Evolutionary conservation across 2,797 vertebrate genomes (phyloP).

Genomic region (Rhynchonycteris naso): DNA sequence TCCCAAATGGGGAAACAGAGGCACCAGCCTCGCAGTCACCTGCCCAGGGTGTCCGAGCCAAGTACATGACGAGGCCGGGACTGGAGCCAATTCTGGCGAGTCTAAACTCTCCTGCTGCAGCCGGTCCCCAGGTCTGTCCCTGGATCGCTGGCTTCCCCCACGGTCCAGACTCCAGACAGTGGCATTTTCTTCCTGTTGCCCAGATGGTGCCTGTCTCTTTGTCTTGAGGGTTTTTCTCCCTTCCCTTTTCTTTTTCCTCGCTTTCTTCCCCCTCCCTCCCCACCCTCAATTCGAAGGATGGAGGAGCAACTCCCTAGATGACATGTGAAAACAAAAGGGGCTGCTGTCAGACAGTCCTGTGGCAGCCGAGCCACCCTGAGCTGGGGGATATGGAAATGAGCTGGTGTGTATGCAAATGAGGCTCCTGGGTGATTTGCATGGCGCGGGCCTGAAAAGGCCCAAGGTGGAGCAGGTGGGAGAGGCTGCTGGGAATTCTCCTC

Average conservation of each 20-base stretch:
- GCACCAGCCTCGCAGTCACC: not conserved
- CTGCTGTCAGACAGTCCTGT: conserved; percentile 52
- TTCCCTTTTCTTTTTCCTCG: conserved; percentile 4
- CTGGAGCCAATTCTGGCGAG: conserved; percentile 13
- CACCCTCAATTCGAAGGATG: not conserved
- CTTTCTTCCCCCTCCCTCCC: not conserved
- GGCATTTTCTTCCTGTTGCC: conserved; percentile 33
- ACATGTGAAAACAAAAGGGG: conserved; percentile 70
- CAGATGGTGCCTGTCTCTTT: conserved; percentile 72
- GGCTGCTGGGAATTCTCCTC: not conserved
- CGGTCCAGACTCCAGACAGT: conserved; percentile 22
- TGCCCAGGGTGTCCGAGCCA: not conserved
- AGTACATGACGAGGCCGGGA: not conserved
- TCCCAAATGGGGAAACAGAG: conserved; percentile 45
- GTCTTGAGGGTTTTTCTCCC: conserved; percentile 56
- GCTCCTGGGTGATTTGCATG: conserved; percentile 56
- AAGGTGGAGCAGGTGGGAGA: conserved; percentile 36
- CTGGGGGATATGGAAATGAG: conserved; percentile 73
- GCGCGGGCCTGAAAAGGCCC: not conserved
- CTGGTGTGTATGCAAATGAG: conserved; percentile 68
- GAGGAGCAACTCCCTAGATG: conserved; percentile 64
- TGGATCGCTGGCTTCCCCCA: not conserved
- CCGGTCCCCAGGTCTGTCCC: not conserved
- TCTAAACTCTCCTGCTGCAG: not conserved
- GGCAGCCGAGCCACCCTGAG: conserved; percentile 16